phyloP scores from a whole-genome alignment of 2,113 vertebrate species.

The Melospiza georgiana region DNA sequence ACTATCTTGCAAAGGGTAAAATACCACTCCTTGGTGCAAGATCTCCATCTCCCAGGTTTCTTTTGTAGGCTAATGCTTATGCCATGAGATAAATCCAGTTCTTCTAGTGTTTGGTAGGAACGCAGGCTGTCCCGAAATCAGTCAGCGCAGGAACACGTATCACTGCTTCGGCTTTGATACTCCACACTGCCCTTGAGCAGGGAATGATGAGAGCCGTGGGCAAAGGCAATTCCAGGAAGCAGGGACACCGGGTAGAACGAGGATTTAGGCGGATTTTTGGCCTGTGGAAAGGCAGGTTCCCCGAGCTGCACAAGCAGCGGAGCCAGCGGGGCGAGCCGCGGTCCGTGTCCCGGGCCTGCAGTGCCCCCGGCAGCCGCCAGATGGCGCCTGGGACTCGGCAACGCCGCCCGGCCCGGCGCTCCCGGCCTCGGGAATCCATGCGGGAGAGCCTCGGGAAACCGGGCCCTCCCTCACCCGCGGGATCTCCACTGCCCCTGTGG shows the following conservation, averaged over 20 bases:
- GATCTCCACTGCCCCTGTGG: not conserved
- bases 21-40: accelerated
- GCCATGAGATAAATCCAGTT: not conserved
- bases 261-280: not conserved
- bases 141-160: accelerated
- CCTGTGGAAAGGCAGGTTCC: accelerated
- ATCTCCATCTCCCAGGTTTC: not conserved
- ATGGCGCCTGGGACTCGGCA: slow-evolving; percentile 71
- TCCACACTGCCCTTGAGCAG: accelerated
- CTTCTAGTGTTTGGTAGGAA: not conserved
- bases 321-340: accelerated
- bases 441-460: not conserved
- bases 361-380: slow-evolving; percentile 54
- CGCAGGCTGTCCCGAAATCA: accelerated
- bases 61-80: not conserved
- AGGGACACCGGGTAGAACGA: accelerated
- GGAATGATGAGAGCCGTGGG: accelerated
- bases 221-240: not conserved
- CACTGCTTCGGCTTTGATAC: not conserved
- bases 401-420: not conserved
- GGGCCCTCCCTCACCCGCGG: not conserved
- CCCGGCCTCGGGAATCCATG: not conserved
- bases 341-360: accelerated
- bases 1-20: not conserved
- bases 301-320: accelerated